Conservation (phyloP, 2,888 invertebrate genomes). For the Dolichopus griseipennis region DNA sequence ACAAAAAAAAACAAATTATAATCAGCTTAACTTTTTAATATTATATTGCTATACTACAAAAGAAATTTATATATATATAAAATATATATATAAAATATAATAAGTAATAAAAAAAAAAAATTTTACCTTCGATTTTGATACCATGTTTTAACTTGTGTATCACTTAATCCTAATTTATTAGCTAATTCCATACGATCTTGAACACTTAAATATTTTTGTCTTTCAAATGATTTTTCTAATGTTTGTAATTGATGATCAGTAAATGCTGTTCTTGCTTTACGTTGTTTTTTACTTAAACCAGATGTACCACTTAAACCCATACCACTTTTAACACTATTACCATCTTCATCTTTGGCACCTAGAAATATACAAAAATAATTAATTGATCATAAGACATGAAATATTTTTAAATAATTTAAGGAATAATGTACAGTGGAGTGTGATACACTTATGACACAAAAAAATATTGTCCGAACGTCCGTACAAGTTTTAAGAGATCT, state of each 20-base stretch:
- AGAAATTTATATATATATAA: too few species aligned
- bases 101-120: background rate
- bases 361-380: slow-evolving; percentile 24
- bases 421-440: too few species aligned
- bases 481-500: too few species aligned
- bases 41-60: too few species aligned
- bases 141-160: slow-evolving; percentile 99
- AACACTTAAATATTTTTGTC: slow-evolving; percentile 93
- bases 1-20: too few species aligned
- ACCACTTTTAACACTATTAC: slow-evolving; percentile 43
- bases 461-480: too few species aligned
- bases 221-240: slow-evolving; percentile 91
- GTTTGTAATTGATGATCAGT: slow-evolving; percentile 97
- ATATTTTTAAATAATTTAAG: too few species aligned
- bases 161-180: slow-evolving; percentile 87
- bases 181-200: slow-evolving; percentile 98
- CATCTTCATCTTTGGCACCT: slow-evolving; percentile 82
- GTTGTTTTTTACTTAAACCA: slow-evolving; percentile 77
- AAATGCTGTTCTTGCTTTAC: slow-evolving; percentile 96
- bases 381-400: too few species aligned
- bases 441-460: too few species aligned
- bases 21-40: too few species aligned
- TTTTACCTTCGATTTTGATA: slow-evolving; percentile 94
- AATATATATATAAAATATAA: too few species aligned
- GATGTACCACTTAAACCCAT: slow-evolving; percentile 36